Evolutionary conservation across 2,113 vertebrate species (phyloP).

Genomic region (Cephalopterus ornatus): DNA sequence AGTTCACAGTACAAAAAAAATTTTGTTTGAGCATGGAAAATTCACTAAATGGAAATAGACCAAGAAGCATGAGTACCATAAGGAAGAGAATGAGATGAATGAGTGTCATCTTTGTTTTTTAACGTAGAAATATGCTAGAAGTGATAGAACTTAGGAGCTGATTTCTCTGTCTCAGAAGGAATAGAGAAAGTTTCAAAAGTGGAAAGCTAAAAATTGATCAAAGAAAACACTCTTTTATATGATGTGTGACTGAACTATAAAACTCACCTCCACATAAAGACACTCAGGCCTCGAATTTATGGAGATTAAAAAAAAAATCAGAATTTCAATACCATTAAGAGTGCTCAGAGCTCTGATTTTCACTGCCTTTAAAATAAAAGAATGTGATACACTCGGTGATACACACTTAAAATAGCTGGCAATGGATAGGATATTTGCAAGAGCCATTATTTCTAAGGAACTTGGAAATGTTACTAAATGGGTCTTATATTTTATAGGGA

Average conservation of each 20-base stretch:
- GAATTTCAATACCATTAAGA: background rate
- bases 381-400: background rate
- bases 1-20: background rate
- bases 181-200: conserved; percentile 5
- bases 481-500: background rate
- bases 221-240: background rate
- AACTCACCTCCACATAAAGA: conserved; percentile 1
- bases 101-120: background rate
- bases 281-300: background rate
- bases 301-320: background rate
- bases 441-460: background rate
- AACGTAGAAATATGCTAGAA: background rate
- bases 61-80: background rate
- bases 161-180: background rate
- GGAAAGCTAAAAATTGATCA: conserved; percentile 30
- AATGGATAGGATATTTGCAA: background rate
- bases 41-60: background rate
- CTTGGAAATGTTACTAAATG: background rate
- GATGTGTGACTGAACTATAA: background rate
- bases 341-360: background rate
- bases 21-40: background rate
- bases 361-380: background rate
- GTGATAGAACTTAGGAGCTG: background rate
- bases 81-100: background rate
- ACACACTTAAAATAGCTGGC: background rate